Evolutionary conservation across 2,113 vertebrate species (phyloP).

Genomic region (Vanacampus margaritifer): DNA sequence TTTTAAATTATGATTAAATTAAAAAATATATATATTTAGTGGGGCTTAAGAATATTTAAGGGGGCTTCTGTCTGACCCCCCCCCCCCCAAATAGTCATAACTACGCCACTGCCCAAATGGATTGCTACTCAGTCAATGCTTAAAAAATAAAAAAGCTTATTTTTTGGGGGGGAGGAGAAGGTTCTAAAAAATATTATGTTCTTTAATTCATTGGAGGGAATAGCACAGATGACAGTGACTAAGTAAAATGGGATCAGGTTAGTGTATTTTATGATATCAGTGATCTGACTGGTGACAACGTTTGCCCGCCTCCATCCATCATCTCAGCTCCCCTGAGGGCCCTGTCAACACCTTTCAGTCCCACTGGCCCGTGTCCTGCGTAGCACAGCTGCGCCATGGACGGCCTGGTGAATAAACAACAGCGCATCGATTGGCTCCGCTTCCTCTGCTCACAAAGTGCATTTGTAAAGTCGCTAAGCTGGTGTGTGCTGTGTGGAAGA

Average conservation of each 20-base stretch:
- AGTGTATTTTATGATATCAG: conserved; percentile 38
- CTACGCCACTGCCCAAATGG: no score
- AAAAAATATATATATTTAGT: no score
- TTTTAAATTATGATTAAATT: no score
- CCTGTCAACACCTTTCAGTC: conserved; percentile 35
- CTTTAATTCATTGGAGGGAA: background rate
- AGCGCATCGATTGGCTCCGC: conserved; percentile 7
- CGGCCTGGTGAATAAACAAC: conserved; percentile 16
- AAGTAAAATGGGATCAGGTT: background rate
- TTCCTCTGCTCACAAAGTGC: conserved; percentile 3
- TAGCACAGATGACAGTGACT: background rate
- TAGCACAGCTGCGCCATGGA: conserved; percentile 22
- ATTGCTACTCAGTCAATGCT: background rate
- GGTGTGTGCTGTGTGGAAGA: conserved; percentile 14
- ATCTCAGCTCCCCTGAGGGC: conserved; percentile 19
- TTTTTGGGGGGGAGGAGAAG: background rate
- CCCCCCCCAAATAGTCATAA: no score
- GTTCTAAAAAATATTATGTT: background rate
- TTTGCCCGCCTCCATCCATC: conserved; percentile 19
- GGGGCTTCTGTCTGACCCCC: no score
- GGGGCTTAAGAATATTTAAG: no score
- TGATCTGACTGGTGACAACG: conserved; percentile 41
- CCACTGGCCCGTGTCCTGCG: background rate
- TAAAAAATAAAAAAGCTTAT: background rate
- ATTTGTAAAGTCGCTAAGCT: conserved; percentile 8